phyloP scores from a whole-genome alignment of 1,140 invertebrate genomes.

The Papilio xuthus region DNA sequence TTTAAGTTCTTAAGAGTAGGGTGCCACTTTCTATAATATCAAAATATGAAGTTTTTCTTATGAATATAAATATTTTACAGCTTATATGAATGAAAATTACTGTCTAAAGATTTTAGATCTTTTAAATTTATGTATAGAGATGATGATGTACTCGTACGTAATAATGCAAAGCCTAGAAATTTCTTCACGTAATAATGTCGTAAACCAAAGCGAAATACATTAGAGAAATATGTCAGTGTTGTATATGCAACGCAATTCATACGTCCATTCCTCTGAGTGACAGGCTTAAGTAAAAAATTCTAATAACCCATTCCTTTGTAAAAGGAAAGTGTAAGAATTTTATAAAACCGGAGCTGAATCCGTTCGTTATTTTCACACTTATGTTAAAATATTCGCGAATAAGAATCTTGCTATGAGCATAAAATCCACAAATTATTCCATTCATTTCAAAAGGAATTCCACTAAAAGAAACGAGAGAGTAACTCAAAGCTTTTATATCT shows the following conservation, averaged over 20 bases:
- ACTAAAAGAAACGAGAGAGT: conserved; percentile 77
- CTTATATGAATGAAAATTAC: no score
- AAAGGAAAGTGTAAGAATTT: conserved; percentile 7
- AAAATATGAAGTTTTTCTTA: conserved; percentile 23
- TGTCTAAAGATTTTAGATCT: no score
- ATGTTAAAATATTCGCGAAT: conserved; percentile 66
- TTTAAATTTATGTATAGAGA: no score
- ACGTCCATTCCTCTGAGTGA: neutral
- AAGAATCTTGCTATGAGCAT: conserved; percentile 69
- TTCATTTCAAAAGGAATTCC: conserved; percentile 80
- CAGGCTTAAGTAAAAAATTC: neutral
- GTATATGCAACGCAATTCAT: neutral
- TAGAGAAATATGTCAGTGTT: neutral
- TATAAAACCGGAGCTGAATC: conserved; percentile 33
- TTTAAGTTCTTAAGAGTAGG: conserved; percentile 70
- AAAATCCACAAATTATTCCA: conserved; percentile 80
- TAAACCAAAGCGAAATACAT: neutral
- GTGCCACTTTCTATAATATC: conserved; percentile 45
- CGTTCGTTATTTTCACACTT: conserved; percentile 66
- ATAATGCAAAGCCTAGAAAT: no score
- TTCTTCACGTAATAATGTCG: no score
- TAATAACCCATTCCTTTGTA: conserved; percentile 37
- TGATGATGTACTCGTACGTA: no score
- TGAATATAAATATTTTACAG: conserved; percentile 27
- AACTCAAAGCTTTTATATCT: conserved; percentile 81